A percentile compares a stretch with the other conserved stretches of the same genome.
phyloP scores from a whole-genome alignment of 2,888 invertebrate genomes.

The Dolichopus griseipennis region DNA sequence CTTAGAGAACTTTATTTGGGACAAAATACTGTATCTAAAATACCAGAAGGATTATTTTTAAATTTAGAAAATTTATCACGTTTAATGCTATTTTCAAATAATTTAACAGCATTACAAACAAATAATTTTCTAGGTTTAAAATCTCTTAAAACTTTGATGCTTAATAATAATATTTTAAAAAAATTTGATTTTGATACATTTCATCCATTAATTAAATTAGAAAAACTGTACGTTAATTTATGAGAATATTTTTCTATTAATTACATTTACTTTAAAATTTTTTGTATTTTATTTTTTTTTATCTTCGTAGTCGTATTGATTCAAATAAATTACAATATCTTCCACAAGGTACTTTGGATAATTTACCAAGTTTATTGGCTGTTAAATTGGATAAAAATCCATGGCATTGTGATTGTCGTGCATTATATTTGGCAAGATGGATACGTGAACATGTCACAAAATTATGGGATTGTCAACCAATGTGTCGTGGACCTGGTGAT shows the following conservation, averaged over 20 bases:
- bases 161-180: conserved; percentile 54
- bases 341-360: conserved; percentile 52
- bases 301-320: conserved; percentile 47
- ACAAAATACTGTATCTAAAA: conserved; percentile 46
- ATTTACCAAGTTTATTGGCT: conserved; percentile 48
- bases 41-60: conserved; percentile 45
- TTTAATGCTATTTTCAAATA: conserved; percentile 50
- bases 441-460: conserved; percentile 44
- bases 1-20: conserved; percentile 49
- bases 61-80: conserved; percentile 43
- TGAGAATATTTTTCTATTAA: background rate
- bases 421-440: conserved; percentile 55
- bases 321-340: conserved; percentile 55
- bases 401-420: conserved; percentile 57
- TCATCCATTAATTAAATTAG: conserved; percentile 41
- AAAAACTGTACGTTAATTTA: conserved; percentile 44
- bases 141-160: conserved; percentile 46
- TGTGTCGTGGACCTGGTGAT: conserved; percentile 48
- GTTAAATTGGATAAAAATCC: conserved; percentile 55
- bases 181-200: conserved; percentile 43
- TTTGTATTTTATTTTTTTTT: conserved; percentile 21
- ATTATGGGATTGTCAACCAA: conserved; percentile 47
- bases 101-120: conserved; percentile 42
- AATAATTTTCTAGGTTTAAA: conserved; percentile 45
- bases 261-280: no score